These are phyloP conservation scores for Ctenomys sociabilis DNA, from an alignment of 2,113 vertebrate species.

Conservation along the genomic window DNA sequence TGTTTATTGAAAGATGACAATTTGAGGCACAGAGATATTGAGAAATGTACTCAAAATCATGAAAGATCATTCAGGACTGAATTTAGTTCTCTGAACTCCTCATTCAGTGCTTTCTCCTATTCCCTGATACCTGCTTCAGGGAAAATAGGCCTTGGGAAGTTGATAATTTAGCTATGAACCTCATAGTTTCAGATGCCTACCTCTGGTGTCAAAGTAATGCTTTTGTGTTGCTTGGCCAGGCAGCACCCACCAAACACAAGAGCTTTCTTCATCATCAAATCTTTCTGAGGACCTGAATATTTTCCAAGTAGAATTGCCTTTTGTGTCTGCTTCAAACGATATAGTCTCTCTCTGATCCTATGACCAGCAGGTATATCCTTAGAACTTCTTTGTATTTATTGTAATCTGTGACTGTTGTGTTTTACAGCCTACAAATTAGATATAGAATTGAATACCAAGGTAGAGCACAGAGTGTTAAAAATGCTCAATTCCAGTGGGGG, in stretches of 20 bases:
- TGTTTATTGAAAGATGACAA: constrained; percentile 32
- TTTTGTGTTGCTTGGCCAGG: not conserved
- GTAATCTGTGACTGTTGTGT: constrained; percentile 90
- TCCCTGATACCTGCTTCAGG: not conserved
- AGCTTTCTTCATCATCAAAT: not conserved
- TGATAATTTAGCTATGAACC: not conserved
- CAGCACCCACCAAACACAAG: not conserved
- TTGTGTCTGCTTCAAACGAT: constrained; percentile 84
- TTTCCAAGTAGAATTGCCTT: constrained; percentile 67
- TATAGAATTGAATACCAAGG: constrained; percentile 86
- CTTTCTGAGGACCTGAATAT: not conserved
- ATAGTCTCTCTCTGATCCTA: constrained; percentile 82
- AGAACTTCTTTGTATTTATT: constrained; percentile 86
- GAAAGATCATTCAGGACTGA: not conserved
- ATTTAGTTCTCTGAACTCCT: not conserved
- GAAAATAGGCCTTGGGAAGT: not conserved
- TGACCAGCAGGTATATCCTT: constrained; percentile 80
- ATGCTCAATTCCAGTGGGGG: constrained; percentile 84
- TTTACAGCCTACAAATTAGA: constrained; percentile 89
- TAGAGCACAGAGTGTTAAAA: constrained; percentile 87
- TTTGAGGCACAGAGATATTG: not conserved
- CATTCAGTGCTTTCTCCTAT: not conserved
- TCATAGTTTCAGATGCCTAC: not conserved
- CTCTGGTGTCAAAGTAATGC: not conserved
- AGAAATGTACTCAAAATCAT: not conserved